Evolutionary conservation across 2,888 invertebrate species (phyloP), one percentile per base, ranked within the genome.

Genomic region (Phortica okadai): DNA sequence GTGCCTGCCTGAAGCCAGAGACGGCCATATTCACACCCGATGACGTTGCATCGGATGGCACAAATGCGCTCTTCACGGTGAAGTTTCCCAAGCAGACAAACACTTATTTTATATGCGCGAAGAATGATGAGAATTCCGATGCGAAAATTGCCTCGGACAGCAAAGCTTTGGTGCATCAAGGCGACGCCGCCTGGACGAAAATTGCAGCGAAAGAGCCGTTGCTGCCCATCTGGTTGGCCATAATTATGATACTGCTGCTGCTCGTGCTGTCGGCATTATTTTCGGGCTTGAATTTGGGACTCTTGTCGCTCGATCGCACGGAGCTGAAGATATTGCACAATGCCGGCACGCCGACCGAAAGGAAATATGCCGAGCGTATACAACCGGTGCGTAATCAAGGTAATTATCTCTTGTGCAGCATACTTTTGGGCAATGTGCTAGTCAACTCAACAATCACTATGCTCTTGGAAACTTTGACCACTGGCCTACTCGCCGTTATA

Each of bases 401-500:
- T 64, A 99, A 99, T 92, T 99, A 97, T 91, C 92, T 99, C 74
- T 93, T 99, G 74, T 97, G 97, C 92, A 96, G 96, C 88, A 96
- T 96, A 84, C 88, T 92, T 72, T 88, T 92, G 83, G 95, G 95
- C 73, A 98, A 98, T 91, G 99, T 99, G 33, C 94, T 99, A 78
- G 99, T 99, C 25, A 99, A 99, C 92, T 97, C 98, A 14, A 97
- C 97, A 6, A 96, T 99, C 89, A 99, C 99, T 2, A 98, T 99
- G 89, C 92, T 99, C 41, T 92, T 99, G 92, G 99, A 99, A 91
- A 97, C 97, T 87, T 92, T 99, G 84, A 98, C 98, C 0, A 97
- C 97, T 1, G 98, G 98, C 58, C 88, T 97, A 78, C 94, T 98
- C 74, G 98, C 99, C 44, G 95, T 99, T 66, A 94, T 98, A 83